phyloP scores from a whole-genome alignment of 2,888 invertebrate species.

The Synergus laeviventris region DNA sequence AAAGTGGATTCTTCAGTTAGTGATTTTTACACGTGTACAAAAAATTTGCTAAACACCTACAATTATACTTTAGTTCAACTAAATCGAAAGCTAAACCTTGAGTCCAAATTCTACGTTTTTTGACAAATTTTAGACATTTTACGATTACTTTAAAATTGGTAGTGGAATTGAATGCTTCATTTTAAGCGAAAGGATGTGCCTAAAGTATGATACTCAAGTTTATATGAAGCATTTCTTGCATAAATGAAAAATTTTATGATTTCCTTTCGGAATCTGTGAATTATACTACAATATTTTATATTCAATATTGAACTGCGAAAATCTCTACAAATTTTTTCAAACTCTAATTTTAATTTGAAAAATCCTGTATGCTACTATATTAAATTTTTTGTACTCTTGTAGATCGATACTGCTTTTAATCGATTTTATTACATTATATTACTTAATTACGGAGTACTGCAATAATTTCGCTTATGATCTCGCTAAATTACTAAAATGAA shows the following conservation, averaged over 20 bases:
- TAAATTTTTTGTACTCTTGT: constrained; percentile 37
- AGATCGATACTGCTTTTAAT: constrained; percentile 18
- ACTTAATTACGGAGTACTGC: constrained; percentile 25
- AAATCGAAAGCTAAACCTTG: constrained; percentile 4
- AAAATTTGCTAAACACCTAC: constrained; percentile 53
- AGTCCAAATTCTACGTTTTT: background rate
- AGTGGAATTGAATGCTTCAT: no score
- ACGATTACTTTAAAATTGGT: background rate
- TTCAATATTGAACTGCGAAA: constrained; percentile 10
- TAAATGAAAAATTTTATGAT: background rate
- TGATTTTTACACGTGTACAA: constrained; percentile 59
- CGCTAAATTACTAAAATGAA: constrained; percentile 27
- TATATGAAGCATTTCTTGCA: background rate
- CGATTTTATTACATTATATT: constrained; percentile 1
- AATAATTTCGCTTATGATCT: constrained; percentile 33
- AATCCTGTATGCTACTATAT: background rate
- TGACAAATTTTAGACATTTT: background rate
- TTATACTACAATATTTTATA: constrained; percentile 16
- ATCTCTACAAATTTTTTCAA: background rate
- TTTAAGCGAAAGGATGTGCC: background rate
- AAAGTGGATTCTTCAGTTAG: constrained; percentile 45
- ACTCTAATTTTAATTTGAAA: background rate
- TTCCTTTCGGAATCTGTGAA: background rate
- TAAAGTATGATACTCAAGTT: background rate
- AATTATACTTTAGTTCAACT: background rate